Conservation (phyloP, 2,797 vertebrate genomes). For the Phylloscopus collybita region DNA sequence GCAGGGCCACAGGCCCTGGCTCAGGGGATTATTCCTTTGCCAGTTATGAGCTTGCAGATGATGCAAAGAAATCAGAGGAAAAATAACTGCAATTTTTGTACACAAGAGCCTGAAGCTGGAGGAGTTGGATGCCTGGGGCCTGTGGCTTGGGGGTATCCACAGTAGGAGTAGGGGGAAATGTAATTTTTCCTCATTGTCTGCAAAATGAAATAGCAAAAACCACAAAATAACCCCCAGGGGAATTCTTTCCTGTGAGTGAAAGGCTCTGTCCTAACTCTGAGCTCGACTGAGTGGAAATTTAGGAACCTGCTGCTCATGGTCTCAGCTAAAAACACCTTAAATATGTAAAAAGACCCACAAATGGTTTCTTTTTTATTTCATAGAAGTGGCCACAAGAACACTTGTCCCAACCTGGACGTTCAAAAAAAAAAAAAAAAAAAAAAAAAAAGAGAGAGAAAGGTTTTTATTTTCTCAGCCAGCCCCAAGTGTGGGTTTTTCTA, state of each 20-base stretch:
- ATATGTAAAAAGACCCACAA: background rate
- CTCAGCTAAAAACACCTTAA: background rate
- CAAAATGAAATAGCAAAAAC: background rate
- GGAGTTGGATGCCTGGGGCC: background rate
- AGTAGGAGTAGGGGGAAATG: background rate
- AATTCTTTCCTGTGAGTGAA: background rate
- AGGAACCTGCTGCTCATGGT: background rate
- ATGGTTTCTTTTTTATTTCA: background rate
- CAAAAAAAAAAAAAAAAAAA: background rate
- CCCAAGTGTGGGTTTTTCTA: background rate
- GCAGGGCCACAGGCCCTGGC: background rate
- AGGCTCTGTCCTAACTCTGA: background rate
- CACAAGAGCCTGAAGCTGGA: background rate
- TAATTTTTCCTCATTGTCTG: background rate
- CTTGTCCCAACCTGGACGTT: no score
- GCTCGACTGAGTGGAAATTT: background rate
- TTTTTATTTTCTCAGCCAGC: background rate
- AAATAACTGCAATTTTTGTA: background rate
- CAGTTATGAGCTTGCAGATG: background rate
- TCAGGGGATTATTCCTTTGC: background rate
- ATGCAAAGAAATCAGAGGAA: background rate
- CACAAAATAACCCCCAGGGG: background rate
- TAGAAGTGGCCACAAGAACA: background rate
- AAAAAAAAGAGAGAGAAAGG: no score
- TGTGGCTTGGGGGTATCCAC: background rate